phyloP scores from a whole-genome alignment of 2,888 invertebrate species.

The Agrotis clavis region DNA sequence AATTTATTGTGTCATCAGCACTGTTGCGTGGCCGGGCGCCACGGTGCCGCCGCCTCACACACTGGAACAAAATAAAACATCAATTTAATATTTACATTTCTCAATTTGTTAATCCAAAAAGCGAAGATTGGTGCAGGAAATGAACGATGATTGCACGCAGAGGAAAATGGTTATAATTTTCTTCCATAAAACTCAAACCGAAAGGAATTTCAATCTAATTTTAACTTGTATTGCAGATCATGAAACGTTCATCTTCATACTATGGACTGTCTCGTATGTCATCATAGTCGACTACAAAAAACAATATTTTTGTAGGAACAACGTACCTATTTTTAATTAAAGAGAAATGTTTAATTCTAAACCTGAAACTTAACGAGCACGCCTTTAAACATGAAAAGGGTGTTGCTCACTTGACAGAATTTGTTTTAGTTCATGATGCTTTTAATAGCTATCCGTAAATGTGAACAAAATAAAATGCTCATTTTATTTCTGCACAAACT shows the following conservation, averaged over 20 bases:
- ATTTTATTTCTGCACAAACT: slow-evolving; percentile 32
- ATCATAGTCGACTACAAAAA: background rate
- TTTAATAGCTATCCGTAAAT: slow-evolving; percentile 18
- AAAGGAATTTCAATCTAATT: slow-evolving; percentile 56
- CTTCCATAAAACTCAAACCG: slow-evolving; percentile 56
- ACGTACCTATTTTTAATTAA: background rate
- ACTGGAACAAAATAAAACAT: slow-evolving; percentile 79
- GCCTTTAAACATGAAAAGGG: slow-evolving; percentile 11
- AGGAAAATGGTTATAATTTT: slow-evolving; percentile 47
- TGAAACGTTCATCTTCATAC: background rate
- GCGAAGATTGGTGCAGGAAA: slow-evolving; percentile 33
- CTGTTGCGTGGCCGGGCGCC: slow-evolving; percentile 82
- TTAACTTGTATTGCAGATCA: slow-evolving; percentile 26
- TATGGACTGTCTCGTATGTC: background rate
- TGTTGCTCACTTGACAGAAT: background rate
- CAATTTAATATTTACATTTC: slow-evolving; percentile 32
- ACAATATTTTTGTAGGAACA: background rate
- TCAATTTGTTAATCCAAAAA: slow-evolving; percentile 4
- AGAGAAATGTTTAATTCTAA: slow-evolving; percentile 2
- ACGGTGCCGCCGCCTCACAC: slow-evolving; percentile 78
- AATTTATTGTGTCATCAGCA: slow-evolving; percentile 89
- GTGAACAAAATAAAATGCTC: slow-evolving; percentile 21
- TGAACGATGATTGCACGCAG: slow-evolving; percentile 9
- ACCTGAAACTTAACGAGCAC: background rate
- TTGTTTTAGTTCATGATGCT: slow-evolving; percentile 3